Base-by-base conservation (phyloP, 1,140 invertebrate genomes). In the Calephelis virginiensis region DNA sequence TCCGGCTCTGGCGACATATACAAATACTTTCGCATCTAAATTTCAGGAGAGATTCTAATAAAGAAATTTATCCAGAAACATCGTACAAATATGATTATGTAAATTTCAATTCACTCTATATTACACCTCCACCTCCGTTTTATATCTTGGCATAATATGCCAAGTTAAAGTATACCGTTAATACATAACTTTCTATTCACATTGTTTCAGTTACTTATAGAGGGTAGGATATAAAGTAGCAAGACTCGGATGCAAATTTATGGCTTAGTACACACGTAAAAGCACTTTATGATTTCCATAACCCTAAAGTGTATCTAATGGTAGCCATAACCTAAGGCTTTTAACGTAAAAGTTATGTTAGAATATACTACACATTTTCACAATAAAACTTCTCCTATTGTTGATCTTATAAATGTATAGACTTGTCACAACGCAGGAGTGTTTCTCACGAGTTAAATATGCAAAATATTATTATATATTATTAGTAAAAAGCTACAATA, bases 231-330 rank as follows among this genome's bases (percentile, higher is more conserved):
- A 53, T 53, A 53, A 53, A 53, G 14, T 28, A 53, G 50, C 50
- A 17, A 53, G 50, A 53, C 50, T 28, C 14, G 50, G 50, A 53
- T 53, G 50, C 50, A 53, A 53, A 53, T 53, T 53, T 53, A 53
- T 53, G 50, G 13, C 14, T 53, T 53, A 53, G 50, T 53, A 53
- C 50, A 53, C 50, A 53, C 50, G 50, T 53, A 53, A 53, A 53
- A 53, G 50, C 50, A 53, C 50, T 53, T 53, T 53, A 53, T 53
- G 50, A 53, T 53, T 53, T 53, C 50, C 50, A 53, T 53, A 53
- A 53, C 50, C 50, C 50, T 53, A 53, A 53, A 53, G 50, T 56
- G 53, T 56, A 56, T 56, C 53, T 56, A 56, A 56, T 56, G 53
- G 53, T 28, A 56, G 53, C 53, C 12, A 56, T 56, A 56, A 56